Conservation (phyloP, 1,140 invertebrate species). For the Gonatopus flavifemur region DNA sequence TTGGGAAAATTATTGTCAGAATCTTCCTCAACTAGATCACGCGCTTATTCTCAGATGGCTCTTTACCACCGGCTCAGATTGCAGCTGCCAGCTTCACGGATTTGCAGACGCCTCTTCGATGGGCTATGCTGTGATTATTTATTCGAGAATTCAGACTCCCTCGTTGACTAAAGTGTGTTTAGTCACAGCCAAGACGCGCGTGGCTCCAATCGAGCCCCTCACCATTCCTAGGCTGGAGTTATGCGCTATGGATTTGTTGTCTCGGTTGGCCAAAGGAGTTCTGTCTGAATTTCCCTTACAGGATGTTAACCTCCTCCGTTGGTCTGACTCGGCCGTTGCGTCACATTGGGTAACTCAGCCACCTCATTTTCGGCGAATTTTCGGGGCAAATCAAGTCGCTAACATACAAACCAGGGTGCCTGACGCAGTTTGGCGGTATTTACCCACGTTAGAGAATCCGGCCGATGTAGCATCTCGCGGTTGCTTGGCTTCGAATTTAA, state of each 20-base stretch:
- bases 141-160: neutral
- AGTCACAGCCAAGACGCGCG: neutral
- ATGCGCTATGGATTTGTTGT: neutral
- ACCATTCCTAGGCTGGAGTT: neutral
- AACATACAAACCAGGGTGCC: too few species aligned
- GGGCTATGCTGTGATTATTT: neutral
- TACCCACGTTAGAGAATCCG: slow-evolving; percentile 34
- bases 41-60: too few species aligned
- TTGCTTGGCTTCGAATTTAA: slow-evolving; percentile 20
- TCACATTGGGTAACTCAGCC: too few species aligned
- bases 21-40: too few species aligned
- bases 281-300: neutral
- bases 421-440: slow-evolving; percentile 29
- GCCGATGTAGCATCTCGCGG: slow-evolving; percentile 45
- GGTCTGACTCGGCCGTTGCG: slow-evolving; percentile 45
- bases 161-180: neutral
- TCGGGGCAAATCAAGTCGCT: too few species aligned
- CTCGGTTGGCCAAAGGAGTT: too few species aligned
- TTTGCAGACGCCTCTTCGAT: neutral
- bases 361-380: too few species aligned
- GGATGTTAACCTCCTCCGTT: neutral
- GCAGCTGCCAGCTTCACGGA: too few species aligned
- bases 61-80: too few species aligned
- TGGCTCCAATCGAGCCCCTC: neutral
- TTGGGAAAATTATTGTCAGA: too few species aligned